Conservation (phyloP, 2,888 invertebrate species). For the Eilema griseolum region DNA sequence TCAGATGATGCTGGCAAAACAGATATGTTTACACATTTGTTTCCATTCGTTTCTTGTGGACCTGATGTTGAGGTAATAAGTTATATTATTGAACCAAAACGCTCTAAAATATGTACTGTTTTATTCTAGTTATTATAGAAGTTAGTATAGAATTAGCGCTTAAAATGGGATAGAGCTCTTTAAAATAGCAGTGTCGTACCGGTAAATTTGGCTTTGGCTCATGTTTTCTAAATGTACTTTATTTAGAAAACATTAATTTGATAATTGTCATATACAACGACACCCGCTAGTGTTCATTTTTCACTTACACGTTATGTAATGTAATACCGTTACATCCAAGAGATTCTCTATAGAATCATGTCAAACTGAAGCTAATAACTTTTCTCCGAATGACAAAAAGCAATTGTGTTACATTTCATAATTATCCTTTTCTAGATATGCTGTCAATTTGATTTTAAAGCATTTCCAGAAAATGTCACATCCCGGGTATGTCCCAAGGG, state of each 20-base stretch:
- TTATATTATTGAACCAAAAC: not conserved
- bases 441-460: constrained; percentile 99
- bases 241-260: too few species aligned
- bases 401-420: not conserved
- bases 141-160: not conserved
- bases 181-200: too few species aligned
- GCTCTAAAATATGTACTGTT: not conserved
- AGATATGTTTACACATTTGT: constrained; percentile 98
- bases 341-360: too few species aligned
- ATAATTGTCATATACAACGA: too few species aligned
- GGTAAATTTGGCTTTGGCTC: too few species aligned
- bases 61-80: constrained; percentile 94
- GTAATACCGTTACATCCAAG: too few species aligned
- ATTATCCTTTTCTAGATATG: constrained; percentile 87
- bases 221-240: too few species aligned
- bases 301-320: too few species aligned
- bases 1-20: constrained; percentile 92
- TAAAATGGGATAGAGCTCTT: too few species aligned
- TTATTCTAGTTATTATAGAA: not conserved
- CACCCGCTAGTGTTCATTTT: too few species aligned
- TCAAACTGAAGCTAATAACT: too few species aligned
- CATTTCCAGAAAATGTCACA: constrained; percentile 90
- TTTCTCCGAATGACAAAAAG: not conserved
- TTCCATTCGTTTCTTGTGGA: constrained; percentile 99
- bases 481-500: constrained; percentile 96